A percentile compares a stretch with the other conserved stretches of the same genome.
These are phyloP conservation scores for Galaxea fascicularis DNA, from an alignment of 92 coral and sea anemone genomes.

Conservation along the genomic window DNA sequence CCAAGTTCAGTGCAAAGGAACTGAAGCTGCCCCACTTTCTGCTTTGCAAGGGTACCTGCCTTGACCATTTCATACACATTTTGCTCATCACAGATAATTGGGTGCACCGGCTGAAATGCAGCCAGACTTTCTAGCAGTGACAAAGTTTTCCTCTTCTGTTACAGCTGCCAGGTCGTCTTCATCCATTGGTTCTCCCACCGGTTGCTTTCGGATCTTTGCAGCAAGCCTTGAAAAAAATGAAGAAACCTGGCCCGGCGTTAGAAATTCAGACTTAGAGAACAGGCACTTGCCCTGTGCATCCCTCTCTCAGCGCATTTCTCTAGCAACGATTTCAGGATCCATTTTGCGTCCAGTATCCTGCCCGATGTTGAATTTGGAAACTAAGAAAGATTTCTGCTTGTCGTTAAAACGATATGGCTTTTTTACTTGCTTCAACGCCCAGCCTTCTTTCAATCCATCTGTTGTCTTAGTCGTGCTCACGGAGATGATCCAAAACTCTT, in stretches of 20 bases:
- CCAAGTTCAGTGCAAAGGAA: conserved; percentile 25
- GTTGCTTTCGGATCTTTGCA: conserved; percentile 45
- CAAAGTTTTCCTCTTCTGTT: conserved; percentile 43
- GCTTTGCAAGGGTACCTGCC: conserved; percentile 3
- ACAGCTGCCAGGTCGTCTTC: conserved; percentile 41
- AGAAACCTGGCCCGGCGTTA: conserved; percentile 36
- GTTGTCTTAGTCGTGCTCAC: not conserved
- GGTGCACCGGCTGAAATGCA: conserved; percentile 22
- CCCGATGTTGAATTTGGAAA: conserved; percentile 6
- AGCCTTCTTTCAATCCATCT: conserved; percentile 2
- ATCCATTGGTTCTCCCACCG: conserved; percentile 19
- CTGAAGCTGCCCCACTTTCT: conserved; percentile 31
- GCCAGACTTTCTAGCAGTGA: conserved; percentile 23
- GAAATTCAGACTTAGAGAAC: conserved; percentile 27
- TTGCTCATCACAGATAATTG: conserved; percentile 39
- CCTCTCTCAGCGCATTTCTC: conserved; percentile 1
- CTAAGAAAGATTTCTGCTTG: conserved; percentile 2
- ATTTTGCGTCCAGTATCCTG: conserved; percentile 8
- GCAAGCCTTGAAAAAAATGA: conserved; percentile 56
- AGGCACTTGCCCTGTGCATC: conserved; percentile 12
- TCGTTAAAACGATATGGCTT: conserved; percentile 9
- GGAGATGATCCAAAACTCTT: conserved; percentile 6
- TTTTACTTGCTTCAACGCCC: conserved; percentile 11
- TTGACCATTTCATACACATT: conserved; percentile 42
- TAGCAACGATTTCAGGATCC: conserved; percentile 18